These are phyloP conservation scores for Poliocrania exsul DNA, from an alignment of 2,797 vertebrate species.

Conservation along the genomic window DNA sequence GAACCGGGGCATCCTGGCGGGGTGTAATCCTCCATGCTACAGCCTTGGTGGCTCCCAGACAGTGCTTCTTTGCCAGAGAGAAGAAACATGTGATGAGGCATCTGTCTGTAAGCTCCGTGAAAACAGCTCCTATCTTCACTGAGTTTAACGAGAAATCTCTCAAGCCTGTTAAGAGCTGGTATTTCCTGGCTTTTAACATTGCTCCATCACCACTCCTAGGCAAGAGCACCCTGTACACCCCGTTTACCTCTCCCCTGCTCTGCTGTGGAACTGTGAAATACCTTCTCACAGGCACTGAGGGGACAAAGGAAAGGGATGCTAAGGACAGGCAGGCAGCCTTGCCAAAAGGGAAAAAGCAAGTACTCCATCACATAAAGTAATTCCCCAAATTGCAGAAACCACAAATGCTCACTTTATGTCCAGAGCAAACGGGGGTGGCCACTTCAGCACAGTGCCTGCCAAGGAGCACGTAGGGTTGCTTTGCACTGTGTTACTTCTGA, in stretches of 20 bases:
- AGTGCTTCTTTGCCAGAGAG: neutral
- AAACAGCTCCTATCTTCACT: neutral
- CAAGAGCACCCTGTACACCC: rapidly evolving
- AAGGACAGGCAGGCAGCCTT: neutral
- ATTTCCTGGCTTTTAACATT: rapidly evolving
- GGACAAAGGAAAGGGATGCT: neutral
- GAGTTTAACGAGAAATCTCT: neutral
- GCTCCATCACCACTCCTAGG: neutral
- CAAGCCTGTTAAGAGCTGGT: neutral
- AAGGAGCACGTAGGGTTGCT: rapidly evolving
- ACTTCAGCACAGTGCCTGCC: rapidly evolving
- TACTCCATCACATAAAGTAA: neutral
- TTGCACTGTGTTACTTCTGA: neutral
- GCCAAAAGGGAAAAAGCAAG: neutral
- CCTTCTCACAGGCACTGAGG: rapidly evolving
- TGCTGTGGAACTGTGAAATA: rapidly evolving
- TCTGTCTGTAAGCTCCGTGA: rapidly evolving
- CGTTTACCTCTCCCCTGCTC: neutral
- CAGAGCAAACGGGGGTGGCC: rapidly evolving
- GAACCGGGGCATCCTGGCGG: rapidly evolving
- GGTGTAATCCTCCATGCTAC: neutral
- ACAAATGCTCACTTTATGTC: neutral
- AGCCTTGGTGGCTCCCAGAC: neutral
- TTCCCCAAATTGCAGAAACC: neutral
- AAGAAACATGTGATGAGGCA: neutral